Base-by-base conservation (phyloP, 2,797 vertebrate species). In the Chromobotia macracanthus region DNA sequence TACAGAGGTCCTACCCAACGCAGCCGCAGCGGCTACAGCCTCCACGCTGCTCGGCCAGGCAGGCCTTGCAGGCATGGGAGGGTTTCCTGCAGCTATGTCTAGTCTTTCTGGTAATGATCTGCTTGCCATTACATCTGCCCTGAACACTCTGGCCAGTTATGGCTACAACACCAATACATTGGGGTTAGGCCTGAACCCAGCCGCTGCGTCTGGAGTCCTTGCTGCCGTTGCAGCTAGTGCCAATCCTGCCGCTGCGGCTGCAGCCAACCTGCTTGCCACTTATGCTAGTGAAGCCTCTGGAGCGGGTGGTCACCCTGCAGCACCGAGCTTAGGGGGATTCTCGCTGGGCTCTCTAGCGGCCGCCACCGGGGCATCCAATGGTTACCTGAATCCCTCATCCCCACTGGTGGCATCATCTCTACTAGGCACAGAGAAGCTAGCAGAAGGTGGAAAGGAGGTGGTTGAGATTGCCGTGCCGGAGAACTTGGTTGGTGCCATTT, bases 401-500 rank as follows among this genome's bases (percentile, higher is more conserved):
- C 95, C 95, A 0, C 91, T 95, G 85, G 93, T 95, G 86, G 96
- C 95, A 41, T 95, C 95, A 38, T 95, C 95, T 87, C 93, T 97
- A 83, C 87, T 97, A 91, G 95, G 95, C 51, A 93, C 95, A 0
- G 96, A 98, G 90, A 98, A 97, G 94, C 86, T 97, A 63, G 94
- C 89, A 0, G 96, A 97, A 83, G 95, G 95, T 46, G 94, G 95
- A 87, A 98, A 98, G 94, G 96, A 98, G 90, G 95, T 97, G 89
- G 94, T 98, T 88, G 96, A 98, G 89, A 98, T 98, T 0, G 96
- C 96, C 13, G 96, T 98, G 85, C 96, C 96, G 1, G 96, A 98
- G 90, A 97, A 97, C 92, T 94, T 98, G 90, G 96, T 98, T 58
- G 96, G 96, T 9, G 96, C 96, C 91, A 98, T 98, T 89, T 91